Base-by-base conservation (phyloP, 2,113 vertebrate species). In the Cephalopholis sonnerati region DNA sequence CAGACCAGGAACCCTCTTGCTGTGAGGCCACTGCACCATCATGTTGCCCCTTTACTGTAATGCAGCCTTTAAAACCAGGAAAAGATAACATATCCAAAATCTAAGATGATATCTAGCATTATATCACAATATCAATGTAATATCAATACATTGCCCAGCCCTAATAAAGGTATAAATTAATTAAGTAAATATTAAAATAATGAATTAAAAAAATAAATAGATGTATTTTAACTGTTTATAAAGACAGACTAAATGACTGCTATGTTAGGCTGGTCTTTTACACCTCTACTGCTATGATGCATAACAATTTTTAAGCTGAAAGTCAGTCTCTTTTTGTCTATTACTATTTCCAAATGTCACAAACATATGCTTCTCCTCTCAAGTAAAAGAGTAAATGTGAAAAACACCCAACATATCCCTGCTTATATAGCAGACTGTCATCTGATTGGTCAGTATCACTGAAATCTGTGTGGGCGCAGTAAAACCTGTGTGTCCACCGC, bases 401-500 rank as follows among this genome's bases (percentile, higher is more conserved):
- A 61, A 51, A 5, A 22, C 44, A 36, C 5, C 6, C 0, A 1
- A 62, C 79, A 59, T 54, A 76, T 55, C 18, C 22, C 9, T 22
- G 16, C 50, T 50, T 63, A 17, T 57, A 50, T 55, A 55, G 16
- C 22, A 27, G 10, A 16, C 12, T 58, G n/a, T 65, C 22, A 25
- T 83, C 29, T 66, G 57, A 76, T 51, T 48, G 39, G 55, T 59
- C 46, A 68, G 44, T n/a, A 41, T 76, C 12, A 25, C 6, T 82
- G n/a, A 69, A 63, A 67, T 74, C 39, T 25, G 27, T 70, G 79
- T 78, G 58, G 67, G 72, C 3, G 20, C 16, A 67, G 25, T 74
- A 53, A 85, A 86, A 70, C 27, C 67, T 17, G 41, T 71, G 69
- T 79, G 25, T 81, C 67, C 70, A 50, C 78, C 18, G 12, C 72